These are phyloP conservation scores for Rhogogaster chlorosoma DNA, from an alignment of 2,888 invertebrate species.

Conservation along the genomic window DNA sequence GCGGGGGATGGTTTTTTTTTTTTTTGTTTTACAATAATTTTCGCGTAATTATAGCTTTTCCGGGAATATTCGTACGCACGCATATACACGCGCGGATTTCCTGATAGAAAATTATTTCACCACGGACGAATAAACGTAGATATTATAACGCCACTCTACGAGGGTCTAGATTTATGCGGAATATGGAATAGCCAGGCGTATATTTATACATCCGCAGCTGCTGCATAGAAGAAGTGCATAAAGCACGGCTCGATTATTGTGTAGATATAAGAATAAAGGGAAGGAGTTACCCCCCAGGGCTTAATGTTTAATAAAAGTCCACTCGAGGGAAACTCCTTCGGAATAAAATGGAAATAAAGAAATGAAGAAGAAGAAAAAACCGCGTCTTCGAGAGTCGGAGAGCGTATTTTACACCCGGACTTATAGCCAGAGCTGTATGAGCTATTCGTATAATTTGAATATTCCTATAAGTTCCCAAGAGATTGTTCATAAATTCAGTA, in stretches of 20 bases:
- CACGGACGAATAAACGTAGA: neutral
- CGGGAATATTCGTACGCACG: too few species aligned
- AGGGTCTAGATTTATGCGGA: neutral
- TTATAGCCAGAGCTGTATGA: neutral
- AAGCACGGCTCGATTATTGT: neutral
- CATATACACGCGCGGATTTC: neutral
- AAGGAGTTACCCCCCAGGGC: neutral
- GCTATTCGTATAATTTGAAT: neutral
- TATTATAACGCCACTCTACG: neutral
- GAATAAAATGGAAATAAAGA: neutral
- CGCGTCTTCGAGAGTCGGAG: neutral
- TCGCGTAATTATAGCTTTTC: too few species aligned
- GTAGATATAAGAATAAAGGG: neutral
- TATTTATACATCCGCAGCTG: neutral
- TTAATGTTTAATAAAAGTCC: constrained; percentile 1
- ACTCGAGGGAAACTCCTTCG: neutral
- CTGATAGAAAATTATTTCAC: neutral
- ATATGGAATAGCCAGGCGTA: neutral
- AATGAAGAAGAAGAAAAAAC: neutral
- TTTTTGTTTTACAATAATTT: neutral
- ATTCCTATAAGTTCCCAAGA: neutral
- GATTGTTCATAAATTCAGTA: neutral
- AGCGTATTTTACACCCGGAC: neutral
- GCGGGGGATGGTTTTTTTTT: neutral
- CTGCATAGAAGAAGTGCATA: neutral